These are phyloP conservation scores for Zootoca vivipara DNA, from an alignment of 2,113 vertebrate genomes.

Conservation along the genomic window DNA sequence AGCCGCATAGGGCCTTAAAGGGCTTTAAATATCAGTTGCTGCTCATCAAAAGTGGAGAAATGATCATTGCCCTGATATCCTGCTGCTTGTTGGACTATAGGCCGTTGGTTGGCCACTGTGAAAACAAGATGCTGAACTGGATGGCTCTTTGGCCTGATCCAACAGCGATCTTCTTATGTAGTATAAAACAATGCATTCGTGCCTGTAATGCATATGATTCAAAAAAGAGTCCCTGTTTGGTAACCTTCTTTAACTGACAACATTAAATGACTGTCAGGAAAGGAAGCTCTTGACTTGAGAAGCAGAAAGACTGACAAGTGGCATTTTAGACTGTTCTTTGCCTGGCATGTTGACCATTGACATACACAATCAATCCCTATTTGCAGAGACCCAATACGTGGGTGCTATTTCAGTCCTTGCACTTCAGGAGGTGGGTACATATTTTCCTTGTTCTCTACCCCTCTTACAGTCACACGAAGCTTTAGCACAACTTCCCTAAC, in stretches of 20 bases:
- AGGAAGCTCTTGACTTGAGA: neutral
- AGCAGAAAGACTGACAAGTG: neutral
- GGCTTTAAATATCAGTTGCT: too few relatives aligned
- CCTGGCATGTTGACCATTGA: neutral
- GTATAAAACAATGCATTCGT: too few relatives aligned
- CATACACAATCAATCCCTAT: neutral
- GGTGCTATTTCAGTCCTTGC: fast-evolving
- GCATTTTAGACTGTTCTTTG: neutral
- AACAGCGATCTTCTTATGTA: too few relatives aligned
- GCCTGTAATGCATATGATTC: too few relatives aligned
- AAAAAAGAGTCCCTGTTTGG: too few relatives aligned
- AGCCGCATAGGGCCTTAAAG: too few relatives aligned
- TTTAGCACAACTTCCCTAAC: neutral
- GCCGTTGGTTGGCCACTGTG: too few relatives aligned
- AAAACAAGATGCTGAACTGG: too few relatives aligned
- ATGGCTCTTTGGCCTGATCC: too few relatives aligned
- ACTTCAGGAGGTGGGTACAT: neutral
- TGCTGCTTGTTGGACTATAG: too few relatives aligned
- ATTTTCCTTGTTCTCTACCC: neutral
- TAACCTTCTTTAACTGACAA: neutral
- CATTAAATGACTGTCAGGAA: neutral
- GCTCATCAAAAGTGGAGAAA: too few relatives aligned
- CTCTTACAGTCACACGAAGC: neutral
- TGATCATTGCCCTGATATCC: too few relatives aligned
- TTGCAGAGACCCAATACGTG: fast-evolving